Evolutionary conservation across 1,140 invertebrate species (phyloP).

Genomic region (Papilio dardanus): DNA sequence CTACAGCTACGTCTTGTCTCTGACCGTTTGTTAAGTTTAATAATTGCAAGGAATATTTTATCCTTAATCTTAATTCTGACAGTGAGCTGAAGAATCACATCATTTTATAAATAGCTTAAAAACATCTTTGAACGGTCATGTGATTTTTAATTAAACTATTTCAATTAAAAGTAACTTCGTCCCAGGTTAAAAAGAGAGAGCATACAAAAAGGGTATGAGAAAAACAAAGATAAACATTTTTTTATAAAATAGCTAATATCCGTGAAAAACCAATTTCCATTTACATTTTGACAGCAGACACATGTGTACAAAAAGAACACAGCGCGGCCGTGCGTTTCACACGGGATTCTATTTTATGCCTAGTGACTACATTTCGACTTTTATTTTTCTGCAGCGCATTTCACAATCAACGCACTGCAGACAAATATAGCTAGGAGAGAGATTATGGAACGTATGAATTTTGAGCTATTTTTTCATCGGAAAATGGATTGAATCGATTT

Average conservation of each 20-base stretch:
- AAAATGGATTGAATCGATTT: background rate
- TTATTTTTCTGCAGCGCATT: slow-evolving; percentile 33
- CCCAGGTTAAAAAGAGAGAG: background rate
- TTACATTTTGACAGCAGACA: slow-evolving; percentile 35
- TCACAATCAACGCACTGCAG: slow-evolving; percentile 35
- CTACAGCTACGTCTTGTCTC: background rate
- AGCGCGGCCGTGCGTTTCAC: slow-evolving; percentile 29
- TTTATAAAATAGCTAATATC: slow-evolving; percentile 27
- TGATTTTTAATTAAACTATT: background rate
- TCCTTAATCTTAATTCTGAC: too few relatives aligned
- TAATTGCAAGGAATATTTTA: too few relatives aligned
- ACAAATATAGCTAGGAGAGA: slow-evolving; percentile 26
- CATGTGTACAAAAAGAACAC: slow-evolving; percentile 33
- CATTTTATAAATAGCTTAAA: too few relatives aligned
- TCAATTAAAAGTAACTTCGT: background rate
- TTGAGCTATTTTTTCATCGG: background rate
- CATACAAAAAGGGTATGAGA: background rate
- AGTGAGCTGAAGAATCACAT: too few relatives aligned
- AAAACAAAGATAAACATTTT: background rate
- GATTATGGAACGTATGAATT: slow-evolving; percentile 25
- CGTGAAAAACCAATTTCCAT: slow-evolving; percentile 29
- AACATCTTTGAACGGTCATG: too few relatives aligned
- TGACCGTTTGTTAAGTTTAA: too few relatives aligned
- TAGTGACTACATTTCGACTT: slow-evolving; percentile 34
- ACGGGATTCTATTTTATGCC: slow-evolving; percentile 36